Evolutionary conservation across 2,797 vertebrate species (phyloP).

Genomic region (Microctenopoma lineatum): DNA sequence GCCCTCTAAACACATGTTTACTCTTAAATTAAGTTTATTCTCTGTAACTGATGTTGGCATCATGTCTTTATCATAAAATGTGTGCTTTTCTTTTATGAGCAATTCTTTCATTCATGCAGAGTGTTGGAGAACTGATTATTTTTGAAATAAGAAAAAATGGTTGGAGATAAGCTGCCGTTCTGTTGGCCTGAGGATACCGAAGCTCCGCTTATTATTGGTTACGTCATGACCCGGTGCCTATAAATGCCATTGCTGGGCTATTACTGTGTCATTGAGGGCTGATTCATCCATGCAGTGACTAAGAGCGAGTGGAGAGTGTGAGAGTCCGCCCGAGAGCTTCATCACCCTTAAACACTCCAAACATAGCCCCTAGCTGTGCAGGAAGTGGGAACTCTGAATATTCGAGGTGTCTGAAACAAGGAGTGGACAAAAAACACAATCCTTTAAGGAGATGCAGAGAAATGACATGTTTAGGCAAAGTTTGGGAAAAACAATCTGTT

Average conservation of each 20-base stretch:
- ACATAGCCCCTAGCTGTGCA: constrained; percentile 65
- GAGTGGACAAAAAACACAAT: constrained; percentile 48
- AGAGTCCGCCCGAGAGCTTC: constrained; percentile 49
- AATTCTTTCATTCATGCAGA: constrained; percentile 64
- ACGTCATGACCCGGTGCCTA: constrained; percentile 71
- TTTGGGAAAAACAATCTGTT: constrained; percentile 1
- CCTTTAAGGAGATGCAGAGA: constrained; percentile 35
- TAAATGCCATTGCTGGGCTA: constrained; percentile 69
- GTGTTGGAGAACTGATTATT: constrained; percentile 38
- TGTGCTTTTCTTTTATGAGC: constrained; percentile 53
- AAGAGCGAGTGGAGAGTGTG: constrained; percentile 44
- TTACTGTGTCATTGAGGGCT: constrained; percentile 72
- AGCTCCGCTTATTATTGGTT: constrained; percentile 69
- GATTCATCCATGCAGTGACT: constrained; percentile 78
- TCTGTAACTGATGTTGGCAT: constrained; percentile 40
- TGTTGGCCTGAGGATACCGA: constrained; percentile 72
- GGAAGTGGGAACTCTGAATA: constrained; percentile 70
- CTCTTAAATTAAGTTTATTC: constrained; percentile 75
- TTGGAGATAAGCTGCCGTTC: constrained; percentile 76
- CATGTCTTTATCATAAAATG: constrained; percentile 58
- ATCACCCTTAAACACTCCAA: constrained; percentile 73
- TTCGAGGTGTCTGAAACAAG: constrained; percentile 19
- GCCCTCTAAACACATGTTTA: constrained; percentile 75
- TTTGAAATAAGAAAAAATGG: constrained; percentile 53
- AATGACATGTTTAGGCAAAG: constrained; percentile 20